A percentile compares a stretch with the other conserved stretches of the same genome.
These are phyloP conservation scores for Brachylomia viminalis DNA, from an alignment of 2,888 invertebrate genomes.

Conservation along the genomic window DNA sequence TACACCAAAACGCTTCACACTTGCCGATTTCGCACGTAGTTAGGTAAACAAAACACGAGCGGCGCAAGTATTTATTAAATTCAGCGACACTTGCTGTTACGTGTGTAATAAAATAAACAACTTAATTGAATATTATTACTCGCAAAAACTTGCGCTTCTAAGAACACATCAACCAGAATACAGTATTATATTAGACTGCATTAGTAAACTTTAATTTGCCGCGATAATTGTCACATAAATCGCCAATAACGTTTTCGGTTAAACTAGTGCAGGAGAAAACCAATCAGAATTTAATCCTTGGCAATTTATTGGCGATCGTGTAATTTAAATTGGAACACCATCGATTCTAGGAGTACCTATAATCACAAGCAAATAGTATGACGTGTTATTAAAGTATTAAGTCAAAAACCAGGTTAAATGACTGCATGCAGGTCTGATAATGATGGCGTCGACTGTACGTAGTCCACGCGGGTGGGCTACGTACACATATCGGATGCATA, in stretches of 20 bases:
- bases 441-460: constrained; percentile 57
- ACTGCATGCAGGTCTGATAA: constrained; percentile 52
- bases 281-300: constrained; percentile 50
- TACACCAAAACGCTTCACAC: background rate
- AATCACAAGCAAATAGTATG: constrained; percentile 51
- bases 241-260: constrained; percentile 38
- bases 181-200: constrained; percentile 48
- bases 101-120: constrained; percentile 50
- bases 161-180: constrained; percentile 49
- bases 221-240: constrained; percentile 60
- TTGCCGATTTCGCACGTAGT: background rate
- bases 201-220: constrained; percentile 50
- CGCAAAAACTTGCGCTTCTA: constrained; percentile 44
- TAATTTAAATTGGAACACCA: constrained; percentile 45
- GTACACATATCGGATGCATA: constrained; percentile 65
- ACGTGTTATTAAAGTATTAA: constrained; percentile 54
- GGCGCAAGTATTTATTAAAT: constrained; percentile 11
- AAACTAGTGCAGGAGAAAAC: constrained; percentile 37
- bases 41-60: constrained; percentile 27
- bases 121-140: constrained; percentile 45
- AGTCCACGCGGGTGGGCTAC: constrained; percentile 71
- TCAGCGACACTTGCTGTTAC: constrained; percentile 13
- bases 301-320: constrained; percentile 47
- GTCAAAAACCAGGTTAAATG: constrained; percentile 54
- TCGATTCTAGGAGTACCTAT: constrained; percentile 41